These are phyloP conservation scores for Melanostigma gelatinosum DNA, from an alignment of 2,113 vertebrate genomes.

Conservation along the genomic window DNA sequence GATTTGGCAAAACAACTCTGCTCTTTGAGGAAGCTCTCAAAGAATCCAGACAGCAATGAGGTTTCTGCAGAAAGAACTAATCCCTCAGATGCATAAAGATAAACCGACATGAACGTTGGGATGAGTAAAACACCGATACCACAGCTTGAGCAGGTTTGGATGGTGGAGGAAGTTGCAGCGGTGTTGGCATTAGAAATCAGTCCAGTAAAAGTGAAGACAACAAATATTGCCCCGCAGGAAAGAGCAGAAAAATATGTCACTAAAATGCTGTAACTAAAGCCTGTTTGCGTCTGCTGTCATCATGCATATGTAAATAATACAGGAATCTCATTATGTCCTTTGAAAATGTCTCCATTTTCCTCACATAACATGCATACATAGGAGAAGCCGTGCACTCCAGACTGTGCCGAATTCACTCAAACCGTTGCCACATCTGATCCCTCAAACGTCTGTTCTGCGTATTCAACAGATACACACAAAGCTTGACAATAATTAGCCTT, in stretches of 20 bases:
- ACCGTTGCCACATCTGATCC: neutral
- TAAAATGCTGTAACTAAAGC: neutral
- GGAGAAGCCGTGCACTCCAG: neutral
- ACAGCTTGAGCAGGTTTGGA: neutral
- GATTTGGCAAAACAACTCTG: neutral
- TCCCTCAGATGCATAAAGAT: neutral
- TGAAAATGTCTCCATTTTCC: neutral
- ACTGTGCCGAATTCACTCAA: conserved; percentile 4
- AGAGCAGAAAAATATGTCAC: neutral
- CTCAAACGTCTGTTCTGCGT: neutral
- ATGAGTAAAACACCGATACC: neutral
- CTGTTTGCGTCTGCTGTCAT: neutral
- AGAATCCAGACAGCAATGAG: neutral
- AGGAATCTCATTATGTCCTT: conserved; percentile 2
- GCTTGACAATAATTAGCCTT: neutral
- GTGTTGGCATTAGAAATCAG: neutral
- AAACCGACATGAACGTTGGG: neutral
- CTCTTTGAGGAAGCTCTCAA: neutral
- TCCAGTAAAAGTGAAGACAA: neutral
- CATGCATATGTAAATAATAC: conserved; percentile 6
- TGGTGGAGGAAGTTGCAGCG: neutral
- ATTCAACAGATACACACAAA: neutral
- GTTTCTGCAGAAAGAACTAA: neutral
- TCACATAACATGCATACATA: neutral
- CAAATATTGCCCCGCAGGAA: neutral